These are phyloP conservation scores for Peromyscus polionotus DNA, from an alignment of 2,113 vertebrate species.

Conservation along the genomic window DNA sequence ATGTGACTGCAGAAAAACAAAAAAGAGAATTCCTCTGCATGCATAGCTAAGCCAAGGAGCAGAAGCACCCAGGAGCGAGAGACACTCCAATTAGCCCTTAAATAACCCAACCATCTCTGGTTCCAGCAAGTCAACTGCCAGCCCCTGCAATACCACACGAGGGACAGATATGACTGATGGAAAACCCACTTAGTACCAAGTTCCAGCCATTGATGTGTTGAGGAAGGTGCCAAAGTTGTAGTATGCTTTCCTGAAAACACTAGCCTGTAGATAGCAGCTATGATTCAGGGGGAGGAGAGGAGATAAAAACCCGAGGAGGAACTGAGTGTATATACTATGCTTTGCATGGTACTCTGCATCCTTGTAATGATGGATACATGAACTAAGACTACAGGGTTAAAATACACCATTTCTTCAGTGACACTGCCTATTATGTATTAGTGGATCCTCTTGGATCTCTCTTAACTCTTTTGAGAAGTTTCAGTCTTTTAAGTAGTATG, in stretches of 20 bases:
- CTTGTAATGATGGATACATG: not conserved
- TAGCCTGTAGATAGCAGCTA: conserved; percentile 49
- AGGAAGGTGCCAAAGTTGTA: conserved; percentile 61
- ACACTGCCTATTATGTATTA: not conserved
- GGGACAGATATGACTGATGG: conserved; percentile 42
- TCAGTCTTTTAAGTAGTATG: not conserved
- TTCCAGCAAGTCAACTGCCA: conserved; percentile 54
- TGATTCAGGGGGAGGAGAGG: not conserved
- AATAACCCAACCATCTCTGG: conserved; percentile 68
- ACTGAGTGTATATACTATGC: not conserved
- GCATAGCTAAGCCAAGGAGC: conserved; percentile 70
- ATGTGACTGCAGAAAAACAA: conserved; percentile 75
- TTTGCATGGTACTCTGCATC: not conserved
- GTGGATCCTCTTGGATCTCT: not conserved
- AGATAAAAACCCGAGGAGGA: not conserved
- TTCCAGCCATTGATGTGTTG: conserved; percentile 38
- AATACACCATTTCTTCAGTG: not conserved
- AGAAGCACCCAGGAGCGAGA: conserved; percentile 41
- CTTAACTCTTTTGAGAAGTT: not conserved
- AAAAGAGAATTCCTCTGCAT: conserved; percentile 67
- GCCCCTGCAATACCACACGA: conserved; percentile 54
- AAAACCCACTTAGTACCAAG: conserved; percentile 50
- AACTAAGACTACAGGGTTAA: not conserved
- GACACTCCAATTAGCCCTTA: conserved; percentile 70
- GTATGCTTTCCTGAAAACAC: not conserved